Percentiles rank a stretch among this genome's conserved stretches.
phyloP scores from a whole-genome alignment of 2,888 invertebrate genomes.

The Folsomia candida region DNA sequence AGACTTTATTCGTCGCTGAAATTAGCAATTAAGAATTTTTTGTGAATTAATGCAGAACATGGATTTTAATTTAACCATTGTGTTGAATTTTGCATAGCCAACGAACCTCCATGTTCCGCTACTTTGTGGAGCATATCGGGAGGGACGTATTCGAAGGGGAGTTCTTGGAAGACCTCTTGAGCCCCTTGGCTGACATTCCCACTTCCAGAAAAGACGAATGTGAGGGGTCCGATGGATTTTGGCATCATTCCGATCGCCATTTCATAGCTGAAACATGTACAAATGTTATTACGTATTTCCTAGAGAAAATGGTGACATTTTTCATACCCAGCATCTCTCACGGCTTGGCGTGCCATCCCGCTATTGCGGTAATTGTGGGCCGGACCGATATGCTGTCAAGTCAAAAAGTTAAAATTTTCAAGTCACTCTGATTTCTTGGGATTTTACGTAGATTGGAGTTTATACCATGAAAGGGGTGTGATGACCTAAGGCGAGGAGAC shows the following conservation, averaged over 20 bases:
- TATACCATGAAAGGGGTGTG: conserved; percentile 99
- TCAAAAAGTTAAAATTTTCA: not conserved
- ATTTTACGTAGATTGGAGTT: too few species aligned
- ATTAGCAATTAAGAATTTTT: conserved; percentile 18
- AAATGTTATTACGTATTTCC: too few species aligned
- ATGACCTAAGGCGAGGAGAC: conserved; percentile 91
- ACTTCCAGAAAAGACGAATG: conserved; percentile 96
- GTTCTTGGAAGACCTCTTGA: conserved; percentile 79
- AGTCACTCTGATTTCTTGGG: conserved; percentile 9
- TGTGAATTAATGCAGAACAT: too few species aligned
- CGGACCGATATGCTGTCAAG: conserved; percentile 57
- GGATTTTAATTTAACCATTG: not conserved
- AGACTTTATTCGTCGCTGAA: conserved; percentile 89
- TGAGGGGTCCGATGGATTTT: conserved; percentile 78
- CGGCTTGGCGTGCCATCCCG: conserved; percentile 95
- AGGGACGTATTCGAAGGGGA: conserved; percentile 96
- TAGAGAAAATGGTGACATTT: too few species aligned
- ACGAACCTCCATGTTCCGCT: conserved; percentile 95
- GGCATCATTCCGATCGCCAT: conserved; percentile 94
- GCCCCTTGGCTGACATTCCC: conserved; percentile 86
- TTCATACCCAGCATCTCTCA: conserved; percentile 98
- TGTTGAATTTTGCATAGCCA: too few species aligned
- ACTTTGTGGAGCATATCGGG: conserved; percentile 93
- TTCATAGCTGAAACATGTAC: too few species aligned
- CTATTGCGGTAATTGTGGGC: conserved; percentile 98